A percentile compares a stretch with the other conserved stretches of the same genome.
Conservation (phyloP, 2,113 vertebrate genomes). For the Ovis canadensis region DNA sequence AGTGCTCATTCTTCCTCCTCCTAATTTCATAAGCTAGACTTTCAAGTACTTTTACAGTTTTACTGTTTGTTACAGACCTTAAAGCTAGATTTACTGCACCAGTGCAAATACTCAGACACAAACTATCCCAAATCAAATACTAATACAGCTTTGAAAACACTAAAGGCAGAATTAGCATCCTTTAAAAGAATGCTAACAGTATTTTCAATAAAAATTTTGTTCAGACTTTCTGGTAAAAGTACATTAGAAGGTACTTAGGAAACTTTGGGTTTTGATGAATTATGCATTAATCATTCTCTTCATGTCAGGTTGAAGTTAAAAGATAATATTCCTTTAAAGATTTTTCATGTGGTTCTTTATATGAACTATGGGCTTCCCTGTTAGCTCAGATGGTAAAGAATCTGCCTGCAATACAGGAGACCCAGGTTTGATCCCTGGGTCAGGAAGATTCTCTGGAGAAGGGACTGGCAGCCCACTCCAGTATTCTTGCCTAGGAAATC, state of each 20-base stretch:
- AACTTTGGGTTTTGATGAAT: neutral
- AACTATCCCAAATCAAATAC: neutral
- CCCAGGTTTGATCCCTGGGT: neutral
- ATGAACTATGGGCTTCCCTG: neutral
- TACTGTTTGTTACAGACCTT: neutral
- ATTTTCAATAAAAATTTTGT: neutral
- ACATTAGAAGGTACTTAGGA: conserved; percentile 17
- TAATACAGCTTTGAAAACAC: conserved; percentile 27
- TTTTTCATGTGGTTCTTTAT: neutral
- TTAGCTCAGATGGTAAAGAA: neutral
- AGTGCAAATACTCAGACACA: neutral
- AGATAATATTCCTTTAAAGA: neutral
- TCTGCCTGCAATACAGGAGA: neutral
- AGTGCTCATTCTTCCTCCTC: neutral
- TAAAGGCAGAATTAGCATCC: neutral
- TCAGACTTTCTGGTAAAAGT: neutral
- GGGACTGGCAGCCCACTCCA: neutral
- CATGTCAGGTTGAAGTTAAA: neutral
- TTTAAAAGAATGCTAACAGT: conserved; percentile 5
- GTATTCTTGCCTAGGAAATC: neutral
- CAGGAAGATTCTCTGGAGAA: neutral
- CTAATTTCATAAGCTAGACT: neutral
- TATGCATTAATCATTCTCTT: conserved; percentile 17
- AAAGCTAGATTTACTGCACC: neutral
- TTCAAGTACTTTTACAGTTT: neutral